Percentiles rank a stretch among this genome's conserved stretches.
phyloP scores from a whole-genome alignment of 2,797 vertebrate species.

The Cossypha caffra region DNA sequence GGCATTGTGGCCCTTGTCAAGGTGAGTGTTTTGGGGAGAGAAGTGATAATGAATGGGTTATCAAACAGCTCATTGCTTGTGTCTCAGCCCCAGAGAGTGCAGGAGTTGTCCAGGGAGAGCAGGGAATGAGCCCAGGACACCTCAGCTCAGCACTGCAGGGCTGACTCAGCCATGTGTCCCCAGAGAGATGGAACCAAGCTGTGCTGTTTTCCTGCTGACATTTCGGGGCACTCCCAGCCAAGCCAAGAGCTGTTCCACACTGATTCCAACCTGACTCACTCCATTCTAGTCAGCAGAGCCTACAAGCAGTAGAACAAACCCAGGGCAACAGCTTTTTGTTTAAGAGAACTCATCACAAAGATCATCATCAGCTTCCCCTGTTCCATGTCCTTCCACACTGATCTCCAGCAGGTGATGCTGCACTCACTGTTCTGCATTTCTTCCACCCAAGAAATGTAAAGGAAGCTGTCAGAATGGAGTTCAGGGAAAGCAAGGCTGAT shows the following conservation, averaged over 20 bases:
- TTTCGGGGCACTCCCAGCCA: not conserved
- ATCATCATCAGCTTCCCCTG: not conserved
- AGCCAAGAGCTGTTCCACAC: not conserved
- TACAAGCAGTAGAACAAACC: not conserved
- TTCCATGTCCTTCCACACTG: not conserved
- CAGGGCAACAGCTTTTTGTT: not conserved
- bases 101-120: not conserved
- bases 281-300: not conserved
- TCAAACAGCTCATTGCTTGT: not conserved
- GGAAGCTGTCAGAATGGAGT: not conserved
- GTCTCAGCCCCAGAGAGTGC: not conserved
- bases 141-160: not conserved
- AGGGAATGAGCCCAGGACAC: not conserved
- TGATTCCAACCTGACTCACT: not conserved
- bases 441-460: not conserved
- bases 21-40: conserved; percentile 67
- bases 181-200: not conserved
- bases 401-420: not conserved
- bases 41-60: not conserved
- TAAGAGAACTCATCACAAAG: not conserved
- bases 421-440: not conserved
- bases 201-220: not conserved
- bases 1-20: conserved; percentile 90
- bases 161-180: not conserved
- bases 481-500: not conserved